These are phyloP conservation scores for Pachyuromys duprasi DNA, from an alignment of 2,797 vertebrate species.

Conservation along the genomic window DNA sequence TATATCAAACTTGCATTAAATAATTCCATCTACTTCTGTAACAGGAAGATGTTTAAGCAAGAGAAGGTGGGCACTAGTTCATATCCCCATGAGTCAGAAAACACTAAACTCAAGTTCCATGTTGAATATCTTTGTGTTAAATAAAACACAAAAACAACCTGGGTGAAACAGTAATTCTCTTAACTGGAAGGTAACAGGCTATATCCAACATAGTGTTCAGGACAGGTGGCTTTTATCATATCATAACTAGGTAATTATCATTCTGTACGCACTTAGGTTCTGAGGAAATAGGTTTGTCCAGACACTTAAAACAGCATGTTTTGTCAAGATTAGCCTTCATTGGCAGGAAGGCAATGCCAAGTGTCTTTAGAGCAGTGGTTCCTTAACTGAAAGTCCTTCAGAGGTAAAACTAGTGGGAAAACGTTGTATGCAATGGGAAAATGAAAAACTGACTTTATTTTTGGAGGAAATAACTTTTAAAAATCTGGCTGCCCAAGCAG, in stretches of 20 bases:
- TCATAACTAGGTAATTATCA: slow-evolving; percentile 36
- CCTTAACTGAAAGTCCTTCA: slow-evolving; percentile 65
- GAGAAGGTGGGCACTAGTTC: slow-evolving; percentile 54
- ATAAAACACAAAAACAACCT: slow-evolving; percentile 43
- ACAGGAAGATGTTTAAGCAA: slow-evolving; percentile 39
- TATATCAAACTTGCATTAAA: slow-evolving; percentile 73
- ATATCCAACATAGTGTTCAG: slow-evolving; percentile 52
- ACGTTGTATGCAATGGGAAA: slow-evolving; percentile 73
- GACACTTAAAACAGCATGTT: slow-evolving; percentile 62
- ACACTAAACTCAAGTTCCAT: slow-evolving; percentile 58
- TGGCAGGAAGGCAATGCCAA: slow-evolving; percentile 68
- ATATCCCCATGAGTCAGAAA: slow-evolving; percentile 69
- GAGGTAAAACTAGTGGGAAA: slow-evolving; percentile 77
- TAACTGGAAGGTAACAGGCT: slow-evolving; percentile 74
- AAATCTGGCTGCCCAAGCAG: slow-evolving; percentile 80
- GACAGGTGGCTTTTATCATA: slow-evolving; percentile 72
- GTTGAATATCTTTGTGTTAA: not conserved
- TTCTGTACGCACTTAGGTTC: slow-evolving; percentile 53
- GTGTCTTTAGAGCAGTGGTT: slow-evolving; percentile 76
- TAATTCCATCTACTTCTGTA: slow-evolving; percentile 49
- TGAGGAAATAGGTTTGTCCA: slow-evolving; percentile 74
- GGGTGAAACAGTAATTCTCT: slow-evolving; percentile 58
- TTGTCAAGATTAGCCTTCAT: slow-evolving; percentile 74
- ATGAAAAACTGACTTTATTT: slow-evolving; percentile 82
- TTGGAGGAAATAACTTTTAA: slow-evolving; percentile 82